phyloP scores from a whole-genome alignment of 2,113 vertebrate genomes.

The Sphaerodactylus townsendi region DNA sequence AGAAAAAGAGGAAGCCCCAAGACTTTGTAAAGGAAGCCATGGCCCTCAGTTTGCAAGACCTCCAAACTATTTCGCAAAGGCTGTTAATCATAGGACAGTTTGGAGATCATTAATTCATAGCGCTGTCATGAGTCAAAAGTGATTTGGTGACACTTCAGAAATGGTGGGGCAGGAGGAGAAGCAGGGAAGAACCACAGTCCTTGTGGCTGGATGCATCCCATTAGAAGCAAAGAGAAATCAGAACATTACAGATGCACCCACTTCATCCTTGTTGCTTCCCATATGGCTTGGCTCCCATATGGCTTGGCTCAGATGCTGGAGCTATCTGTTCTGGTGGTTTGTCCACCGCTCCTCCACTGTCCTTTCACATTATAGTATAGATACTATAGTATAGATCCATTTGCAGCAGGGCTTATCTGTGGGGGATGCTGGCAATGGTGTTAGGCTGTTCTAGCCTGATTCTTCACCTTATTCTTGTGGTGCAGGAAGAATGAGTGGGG shows the following conservation, averaged over 20 bases:
- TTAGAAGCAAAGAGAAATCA: not conserved
- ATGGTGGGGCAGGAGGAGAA: no score
- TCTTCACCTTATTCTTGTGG: not conserved
- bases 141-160: no score
- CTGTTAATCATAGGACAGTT: no score
- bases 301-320: not conserved
- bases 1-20: no score
- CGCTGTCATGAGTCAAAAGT: no score
- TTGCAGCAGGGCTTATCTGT: not conserved
- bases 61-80: no score
- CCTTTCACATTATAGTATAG: not conserved
- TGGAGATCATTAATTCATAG: no score
- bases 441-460: not conserved
- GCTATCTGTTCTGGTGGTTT: not conserved
- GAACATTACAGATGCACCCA: not conserved
- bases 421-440: not conserved
- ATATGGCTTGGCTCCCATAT: not conserved
- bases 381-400: not conserved
- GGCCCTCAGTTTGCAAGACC: no score
- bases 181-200: no score
- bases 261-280: not conserved
- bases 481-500: no score
- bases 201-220: not conserved
- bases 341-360: not conserved
- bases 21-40: no score